Conservation (phyloP, 2,113 vertebrate species). For the Struthidea cinerea region DNA sequence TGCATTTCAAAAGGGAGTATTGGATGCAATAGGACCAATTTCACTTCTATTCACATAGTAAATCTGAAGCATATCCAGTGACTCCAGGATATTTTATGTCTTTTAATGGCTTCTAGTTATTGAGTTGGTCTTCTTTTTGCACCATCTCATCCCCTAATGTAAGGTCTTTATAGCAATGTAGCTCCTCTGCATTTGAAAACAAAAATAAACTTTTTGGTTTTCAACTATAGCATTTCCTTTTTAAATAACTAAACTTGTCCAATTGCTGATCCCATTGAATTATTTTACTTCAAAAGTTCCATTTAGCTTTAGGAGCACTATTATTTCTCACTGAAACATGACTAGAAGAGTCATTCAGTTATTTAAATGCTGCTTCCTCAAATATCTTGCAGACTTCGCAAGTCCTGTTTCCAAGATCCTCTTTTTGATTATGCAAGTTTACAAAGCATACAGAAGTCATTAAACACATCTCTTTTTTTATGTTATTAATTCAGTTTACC, state of each 20-base stretch:
- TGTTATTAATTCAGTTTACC: neutral
- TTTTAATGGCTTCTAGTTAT: neutral
- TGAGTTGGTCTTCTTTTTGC: neutral
- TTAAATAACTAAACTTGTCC: neutral
- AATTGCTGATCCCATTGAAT: neutral
- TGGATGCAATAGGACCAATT: neutral
- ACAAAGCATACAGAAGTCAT: neutral
- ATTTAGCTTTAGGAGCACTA: neutral
- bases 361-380: conserved; percentile 29
- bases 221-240: neutral
- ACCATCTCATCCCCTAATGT: neutral
- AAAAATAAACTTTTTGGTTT: neutral
- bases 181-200: neutral
- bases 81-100: neutral
- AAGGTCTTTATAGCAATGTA: neutral
- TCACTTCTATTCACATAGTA: neutral
- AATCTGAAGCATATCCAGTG: neutral
- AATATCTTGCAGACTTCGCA: neutral
- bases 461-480: neutral
- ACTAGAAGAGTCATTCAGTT: conserved; percentile 2
- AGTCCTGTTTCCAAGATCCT: conserved; percentile 18
- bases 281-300: neutral
- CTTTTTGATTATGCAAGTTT: conserved; percentile 29
- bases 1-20: neutral
- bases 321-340: neutral